A percentile compares a stretch with the other conserved stretches of the same genome.
These are phyloP conservation scores for Himalopsyche anomala DNA, from an alignment of 2,888 invertebrate species.

Conservation along the genomic window DNA sequence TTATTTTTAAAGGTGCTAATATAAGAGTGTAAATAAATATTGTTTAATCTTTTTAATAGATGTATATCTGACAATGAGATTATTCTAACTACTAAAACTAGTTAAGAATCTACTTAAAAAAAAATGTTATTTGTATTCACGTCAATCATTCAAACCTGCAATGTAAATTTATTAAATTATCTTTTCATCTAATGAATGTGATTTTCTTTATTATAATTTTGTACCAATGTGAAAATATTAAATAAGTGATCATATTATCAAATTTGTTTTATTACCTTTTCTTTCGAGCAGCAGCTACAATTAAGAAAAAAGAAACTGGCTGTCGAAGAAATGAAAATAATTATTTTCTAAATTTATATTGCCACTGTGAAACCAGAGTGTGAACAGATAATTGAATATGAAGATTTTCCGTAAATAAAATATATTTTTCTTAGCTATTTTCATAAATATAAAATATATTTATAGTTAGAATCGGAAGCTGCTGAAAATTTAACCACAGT, in stretches of 20 bases:
- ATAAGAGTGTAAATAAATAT: slow-evolving; percentile 54
- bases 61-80: slow-evolving; percentile 52
- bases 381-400: no score
- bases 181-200: slow-evolving; percentile 5
- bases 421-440: no score
- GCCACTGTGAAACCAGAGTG: no score
- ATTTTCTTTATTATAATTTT: slow-evolving; percentile 51
- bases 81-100: slow-evolving; percentile 43
- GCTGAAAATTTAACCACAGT: no score
- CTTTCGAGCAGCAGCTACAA: no score
- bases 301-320: no score
- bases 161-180: slow-evolving; percentile 29
- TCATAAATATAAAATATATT: no score
- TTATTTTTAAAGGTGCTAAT: slow-evolving; percentile 58
- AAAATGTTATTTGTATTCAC: slow-evolving; percentile 26
- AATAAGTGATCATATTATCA: slow-evolving; percentile 26
- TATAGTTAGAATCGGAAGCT: no score
- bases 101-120: slow-evolving; percentile 41
- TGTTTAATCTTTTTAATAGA: slow-evolving; percentile 41
- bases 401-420: no score
- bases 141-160: not conserved
- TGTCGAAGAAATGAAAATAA: no score
- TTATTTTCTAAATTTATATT: no score
- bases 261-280: not conserved
- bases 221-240: slow-evolving; percentile 55